Conservation (phyloP, 2,797 vertebrate genomes). For the Sylvilagus floridanus region DNA sequence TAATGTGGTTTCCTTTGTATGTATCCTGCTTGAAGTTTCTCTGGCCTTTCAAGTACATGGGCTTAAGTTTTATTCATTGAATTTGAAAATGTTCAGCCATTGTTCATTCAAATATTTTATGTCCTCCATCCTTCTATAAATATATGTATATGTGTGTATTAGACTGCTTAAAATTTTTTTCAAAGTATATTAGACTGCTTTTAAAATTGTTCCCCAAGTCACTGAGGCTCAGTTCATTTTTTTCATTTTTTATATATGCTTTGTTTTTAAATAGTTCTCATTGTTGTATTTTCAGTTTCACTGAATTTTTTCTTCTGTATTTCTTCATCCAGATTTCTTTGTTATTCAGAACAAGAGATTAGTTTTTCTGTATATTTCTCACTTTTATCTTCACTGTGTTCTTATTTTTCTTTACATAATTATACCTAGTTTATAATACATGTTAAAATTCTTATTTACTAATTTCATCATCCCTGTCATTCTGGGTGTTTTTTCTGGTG, state of each 20-base stretch:
- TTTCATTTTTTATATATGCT: neutral
- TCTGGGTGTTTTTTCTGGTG: neutral
- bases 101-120: constrained; percentile 8
- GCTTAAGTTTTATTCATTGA: neutral
- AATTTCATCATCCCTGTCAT: constrained; percentile 38
- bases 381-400: neutral
- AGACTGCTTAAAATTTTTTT: neutral
- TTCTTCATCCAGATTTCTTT: neutral
- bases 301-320: neutral
- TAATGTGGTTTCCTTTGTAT: neutral
- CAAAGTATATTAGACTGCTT: neutral
- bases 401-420: neutral
- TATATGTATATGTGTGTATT: neutral
- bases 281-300: neutral
- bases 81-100: constrained; percentile 1
- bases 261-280: constrained; percentile 9
- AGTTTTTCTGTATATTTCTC: neutral
- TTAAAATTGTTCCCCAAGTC: neutral
- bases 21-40: neutral
- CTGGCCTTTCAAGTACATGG: neutral
- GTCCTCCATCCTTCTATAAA: neutral
- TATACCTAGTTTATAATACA: neutral
- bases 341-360: neutral
- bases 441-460: constrained; percentile 10
- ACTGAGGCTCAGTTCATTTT: neutral